A percentile compares a stretch with the other conserved stretches of the same genome.
These are phyloP conservation scores for Brachycybe producta DNA, from an alignment of 2,888 invertebrate species.

Conservation along the genomic window DNA sequence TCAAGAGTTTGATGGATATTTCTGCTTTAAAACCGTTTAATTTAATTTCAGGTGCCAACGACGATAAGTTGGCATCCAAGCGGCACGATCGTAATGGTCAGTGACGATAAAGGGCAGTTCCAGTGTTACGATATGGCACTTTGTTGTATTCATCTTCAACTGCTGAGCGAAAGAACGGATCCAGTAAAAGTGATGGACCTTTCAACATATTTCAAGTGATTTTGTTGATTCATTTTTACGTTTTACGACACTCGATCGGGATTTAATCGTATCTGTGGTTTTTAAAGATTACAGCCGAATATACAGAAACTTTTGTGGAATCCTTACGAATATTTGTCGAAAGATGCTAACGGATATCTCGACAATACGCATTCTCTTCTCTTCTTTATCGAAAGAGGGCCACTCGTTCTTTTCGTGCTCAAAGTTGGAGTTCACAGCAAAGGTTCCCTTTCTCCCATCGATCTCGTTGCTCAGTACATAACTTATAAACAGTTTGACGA, in stretches of 20 bases:
- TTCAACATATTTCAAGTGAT: constrained; percentile 43
- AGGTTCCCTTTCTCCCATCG: constrained; percentile 44
- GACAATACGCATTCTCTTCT: constrained; percentile 10
- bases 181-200: constrained; percentile 50
- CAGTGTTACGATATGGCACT: constrained; percentile 63
- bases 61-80: constrained; percentile 57
- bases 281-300: constrained; percentile 3
- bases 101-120: constrained; percentile 56
- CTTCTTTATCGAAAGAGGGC: constrained; percentile 25
- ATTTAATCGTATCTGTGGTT: background rate
- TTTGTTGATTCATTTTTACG: background rate
- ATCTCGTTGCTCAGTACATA: constrained; percentile 50
- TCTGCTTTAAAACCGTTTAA: constrained; percentile 14
- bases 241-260: background rate
- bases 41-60: constrained; percentile 44
- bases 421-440: constrained; percentile 30
- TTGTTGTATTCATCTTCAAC: constrained; percentile 50
- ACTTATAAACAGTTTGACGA: constrained; percentile 49
- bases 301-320: constrained; percentile 11
- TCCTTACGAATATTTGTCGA: constrained; percentile 5
- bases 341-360: background rate
- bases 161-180: constrained; percentile 48
- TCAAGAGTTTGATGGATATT: no score
- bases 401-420: constrained; percentile 30
- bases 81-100: constrained; percentile 51